Evolutionary conservation across 2,888 invertebrate species (phyloP).

Genomic region (Pristionchus exspectatus): DNA sequence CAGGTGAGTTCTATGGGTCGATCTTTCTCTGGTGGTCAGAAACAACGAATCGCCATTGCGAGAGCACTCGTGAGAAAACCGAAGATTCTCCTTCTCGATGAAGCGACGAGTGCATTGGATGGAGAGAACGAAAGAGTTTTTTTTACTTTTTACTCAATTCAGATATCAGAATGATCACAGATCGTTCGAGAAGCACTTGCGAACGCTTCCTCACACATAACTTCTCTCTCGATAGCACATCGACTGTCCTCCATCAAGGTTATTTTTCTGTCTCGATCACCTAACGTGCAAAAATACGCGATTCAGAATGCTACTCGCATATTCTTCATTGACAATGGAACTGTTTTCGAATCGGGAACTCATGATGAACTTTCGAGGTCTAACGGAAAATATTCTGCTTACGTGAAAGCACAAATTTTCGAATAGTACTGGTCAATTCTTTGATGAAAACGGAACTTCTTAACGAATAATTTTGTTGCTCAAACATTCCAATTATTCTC

Average conservation of each 20-base stretch:
- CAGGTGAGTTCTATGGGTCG: conserved; percentile 56
- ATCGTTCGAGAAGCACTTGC: not conserved
- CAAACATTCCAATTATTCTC: not conserved
- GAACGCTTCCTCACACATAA: not conserved
- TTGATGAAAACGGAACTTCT: not conserved
- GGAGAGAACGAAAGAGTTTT: conserved; percentile 9
- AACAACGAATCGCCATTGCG: conserved; percentile 60
- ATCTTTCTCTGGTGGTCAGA: conserved; percentile 57
- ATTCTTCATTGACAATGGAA: conserved; percentile 40
- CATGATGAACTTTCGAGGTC: not conserved
- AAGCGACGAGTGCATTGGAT: conserved; percentile 60
- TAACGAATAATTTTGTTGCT: not conserved
- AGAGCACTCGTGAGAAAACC: conserved; percentile 75
- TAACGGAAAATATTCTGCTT: conserved; percentile 10
- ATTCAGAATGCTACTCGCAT: conserved; percentile 9
- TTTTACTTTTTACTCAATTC: not conserved
- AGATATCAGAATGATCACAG: not conserved
- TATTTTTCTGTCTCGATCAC: not conserved
- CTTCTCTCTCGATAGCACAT: conserved; percentile 33
- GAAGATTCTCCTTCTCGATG: conserved; percentile 64
- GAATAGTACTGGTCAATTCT: conserved; percentile 55
- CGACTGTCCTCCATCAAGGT: conserved; percentile 31
- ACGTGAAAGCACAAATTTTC: conserved; percentile 35
- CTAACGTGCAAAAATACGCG: not conserved
- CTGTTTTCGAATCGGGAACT: conserved; percentile 31